Evolutionary conservation across 1,140 invertebrate species (phyloP).

Genomic region (Cydia strobilella): DNA sequence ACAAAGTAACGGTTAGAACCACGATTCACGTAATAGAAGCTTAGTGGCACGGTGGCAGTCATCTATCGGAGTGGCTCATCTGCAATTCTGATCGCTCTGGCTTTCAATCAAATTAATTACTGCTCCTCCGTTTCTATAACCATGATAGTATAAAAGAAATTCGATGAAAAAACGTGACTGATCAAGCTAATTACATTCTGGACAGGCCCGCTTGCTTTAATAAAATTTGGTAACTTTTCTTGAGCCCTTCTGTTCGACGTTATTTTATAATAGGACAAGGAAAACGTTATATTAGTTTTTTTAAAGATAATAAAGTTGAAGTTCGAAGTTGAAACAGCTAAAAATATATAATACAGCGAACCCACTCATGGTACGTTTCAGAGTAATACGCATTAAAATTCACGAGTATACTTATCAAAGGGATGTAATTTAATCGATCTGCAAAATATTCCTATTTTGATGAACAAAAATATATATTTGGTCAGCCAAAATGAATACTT

Average conservation of each 20-base stretch:
- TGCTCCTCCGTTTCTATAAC: constrained; percentile 42
- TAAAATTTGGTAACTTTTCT: constrained; percentile 31
- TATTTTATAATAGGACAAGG: constrained; percentile 28
- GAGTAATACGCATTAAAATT: constrained; percentile 1
- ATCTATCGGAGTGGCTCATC: constrained; percentile 45
- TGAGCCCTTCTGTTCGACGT: constrained; percentile 12
- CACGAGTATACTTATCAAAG: constrained; percentile 11
- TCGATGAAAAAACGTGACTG: constrained; percentile 39
- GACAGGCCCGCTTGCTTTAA: constrained; percentile 26
- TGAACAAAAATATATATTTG: too few relatives aligned
- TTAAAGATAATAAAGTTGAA: neutral
- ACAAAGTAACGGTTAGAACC: neutral
- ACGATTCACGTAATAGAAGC: constrained; percentile 12
- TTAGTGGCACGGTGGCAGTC: constrained; percentile 15
- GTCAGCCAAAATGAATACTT: too few relatives aligned
- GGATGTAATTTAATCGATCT: too few relatives aligned
- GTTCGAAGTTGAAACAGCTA: neutral
- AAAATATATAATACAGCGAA: too few relatives aligned
- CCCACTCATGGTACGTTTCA: neutral
- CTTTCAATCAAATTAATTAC: constrained; percentile 62
- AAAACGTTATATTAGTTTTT: constrained; percentile 7
- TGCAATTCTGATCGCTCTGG: constrained; percentile 59
- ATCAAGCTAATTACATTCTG: constrained; percentile 32
- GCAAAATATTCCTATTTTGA: too few relatives aligned
- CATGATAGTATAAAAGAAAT: constrained; percentile 39